These are phyloP conservation scores for Ostrea denselamellosa DNA, from an alignment of 1,140 invertebrate genomes.

Conservation along the genomic window DNA sequence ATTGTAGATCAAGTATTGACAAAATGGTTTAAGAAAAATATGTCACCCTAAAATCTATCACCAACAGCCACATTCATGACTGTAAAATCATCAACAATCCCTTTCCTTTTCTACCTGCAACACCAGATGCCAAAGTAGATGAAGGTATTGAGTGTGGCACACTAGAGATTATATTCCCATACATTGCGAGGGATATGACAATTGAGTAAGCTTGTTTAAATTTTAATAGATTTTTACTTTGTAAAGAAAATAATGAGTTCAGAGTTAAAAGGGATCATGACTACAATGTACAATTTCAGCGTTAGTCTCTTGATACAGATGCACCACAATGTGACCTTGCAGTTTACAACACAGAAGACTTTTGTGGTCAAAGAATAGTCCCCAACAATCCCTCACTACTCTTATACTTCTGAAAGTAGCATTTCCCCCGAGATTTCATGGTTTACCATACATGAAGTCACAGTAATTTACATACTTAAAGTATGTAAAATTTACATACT, in stretches of 20 bases:
- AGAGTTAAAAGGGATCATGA: conserved; percentile 33
- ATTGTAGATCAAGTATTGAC: neutral
- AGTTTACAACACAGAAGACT: conserved; percentile 47
- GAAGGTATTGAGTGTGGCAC: conserved; percentile 32
- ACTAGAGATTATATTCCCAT: conserved; percentile 54
- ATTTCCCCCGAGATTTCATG: conserved; percentile 13
- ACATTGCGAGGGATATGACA: conserved; percentile 45
- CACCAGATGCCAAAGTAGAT: conserved; percentile 42
- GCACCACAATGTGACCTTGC: conserved; percentile 52
- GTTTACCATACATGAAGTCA: neutral
- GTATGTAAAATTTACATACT: too few relatives aligned
- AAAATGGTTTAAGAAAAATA: neutral
- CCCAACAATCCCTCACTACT: conserved; percentile 44
- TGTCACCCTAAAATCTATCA: neutral
- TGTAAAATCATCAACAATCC: conserved; percentile 42
- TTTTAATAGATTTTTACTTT: conserved; percentile 1
- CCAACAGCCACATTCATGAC: conserved; percentile 39
- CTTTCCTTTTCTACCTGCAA: conserved; percentile 41
- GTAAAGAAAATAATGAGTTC: neutral
- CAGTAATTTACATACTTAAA: too few relatives aligned
- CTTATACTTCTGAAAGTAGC: conserved; percentile 45
- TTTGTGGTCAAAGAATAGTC: conserved; percentile 42
- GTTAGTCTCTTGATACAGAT: conserved; percentile 48
- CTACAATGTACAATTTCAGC: conserved; percentile 50
- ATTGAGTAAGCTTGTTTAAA: conserved; percentile 30